phyloP scores from a whole-genome alignment of 2,888 invertebrate species.

The Oxytorus armatus region DNA sequence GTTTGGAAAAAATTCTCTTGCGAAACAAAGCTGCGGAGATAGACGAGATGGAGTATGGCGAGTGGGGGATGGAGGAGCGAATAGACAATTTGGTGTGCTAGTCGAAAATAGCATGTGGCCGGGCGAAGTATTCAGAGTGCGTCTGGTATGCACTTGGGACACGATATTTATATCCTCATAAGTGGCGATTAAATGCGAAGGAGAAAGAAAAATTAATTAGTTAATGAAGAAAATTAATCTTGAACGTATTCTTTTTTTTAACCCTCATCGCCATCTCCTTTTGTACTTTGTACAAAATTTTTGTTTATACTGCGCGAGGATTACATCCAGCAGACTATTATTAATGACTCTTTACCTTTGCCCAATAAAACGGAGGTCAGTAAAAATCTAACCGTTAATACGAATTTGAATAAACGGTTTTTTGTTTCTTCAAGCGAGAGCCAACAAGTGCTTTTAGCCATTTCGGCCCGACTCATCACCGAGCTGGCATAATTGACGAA shows the following conservation, averaged over 20 bases:
- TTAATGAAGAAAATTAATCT: background rate
- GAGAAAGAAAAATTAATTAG: constrained; percentile 3
- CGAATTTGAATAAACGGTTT: constrained; percentile 11
- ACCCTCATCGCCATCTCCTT: background rate
- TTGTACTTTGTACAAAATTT: background rate
- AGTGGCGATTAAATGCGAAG: constrained; percentile 48
- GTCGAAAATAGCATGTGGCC: constrained; percentile 78
- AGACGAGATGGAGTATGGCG: no score
- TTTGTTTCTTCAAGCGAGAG: background rate
- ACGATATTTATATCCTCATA: constrained; percentile 78
- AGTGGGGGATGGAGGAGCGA: constrained; percentile 1
- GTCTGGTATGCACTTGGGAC: constrained; percentile 79
- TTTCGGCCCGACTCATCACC: no score
- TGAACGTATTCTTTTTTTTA: no score
- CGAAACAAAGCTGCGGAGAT: no score
- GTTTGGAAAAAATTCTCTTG: no score
- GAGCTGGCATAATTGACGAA: background rate
- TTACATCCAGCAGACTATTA: no score
- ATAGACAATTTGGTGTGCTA: no score
- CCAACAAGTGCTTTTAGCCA: constrained; percentile 8
- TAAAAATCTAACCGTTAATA: no score
- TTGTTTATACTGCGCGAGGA: no score
- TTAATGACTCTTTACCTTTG: no score
- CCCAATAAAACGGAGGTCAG: no score
- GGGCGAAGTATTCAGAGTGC: constrained; percentile 76